These are phyloP conservation scores for Morpho achilles DNA, from an alignment of 2,888 invertebrate genomes.

Conservation along the genomic window DNA sequence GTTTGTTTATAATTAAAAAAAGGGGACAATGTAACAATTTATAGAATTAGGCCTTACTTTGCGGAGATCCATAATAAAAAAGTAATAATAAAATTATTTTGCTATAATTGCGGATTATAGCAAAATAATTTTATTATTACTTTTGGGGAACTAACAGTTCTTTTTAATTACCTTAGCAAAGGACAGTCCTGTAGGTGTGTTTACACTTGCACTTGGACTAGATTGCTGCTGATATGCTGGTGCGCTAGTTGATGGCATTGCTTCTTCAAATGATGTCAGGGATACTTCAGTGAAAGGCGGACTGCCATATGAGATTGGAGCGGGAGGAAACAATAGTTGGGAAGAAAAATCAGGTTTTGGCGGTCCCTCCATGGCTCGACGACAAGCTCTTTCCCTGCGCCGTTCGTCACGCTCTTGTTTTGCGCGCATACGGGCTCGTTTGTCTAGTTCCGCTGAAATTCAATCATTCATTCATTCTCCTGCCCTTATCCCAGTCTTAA, in stretches of 20 bases:
- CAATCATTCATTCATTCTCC: no score
- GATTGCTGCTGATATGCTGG: conserved; percentile 20
- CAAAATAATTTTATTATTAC: no score
- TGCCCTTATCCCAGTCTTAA: no score
- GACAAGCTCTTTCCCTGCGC: conserved; percentile 87
- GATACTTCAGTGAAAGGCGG: conserved; percentile 31
- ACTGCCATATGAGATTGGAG: conserved; percentile 40
- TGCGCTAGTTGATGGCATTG: conserved; percentile 23
- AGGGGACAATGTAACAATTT: no score
- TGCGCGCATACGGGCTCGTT: conserved; percentile 83
- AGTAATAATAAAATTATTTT: no score
- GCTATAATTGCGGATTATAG: no score
- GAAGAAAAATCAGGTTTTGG: conserved; percentile 81
- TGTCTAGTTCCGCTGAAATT: conserved; percentile 83
- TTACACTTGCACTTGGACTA: conserved; percentile 23
- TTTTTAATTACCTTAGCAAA: conserved; percentile 70
- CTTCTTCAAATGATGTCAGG: conserved; percentile 3
- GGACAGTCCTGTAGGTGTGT: conserved; percentile 55
- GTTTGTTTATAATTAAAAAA: no score
- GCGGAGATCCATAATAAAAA: no score
- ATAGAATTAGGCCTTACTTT: no score
- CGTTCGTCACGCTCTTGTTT: conserved; percentile 88
- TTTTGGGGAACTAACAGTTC: no score
- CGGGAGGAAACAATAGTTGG: conserved; percentile 58
- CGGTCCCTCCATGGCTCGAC: conserved; percentile 84